Percentiles rank a stretch among this genome's conserved stretches.
These are phyloP conservation scores for Drosophila fuyamai DNA, from an alignment of 1,140 invertebrate species.

Conservation along the genomic window DNA sequence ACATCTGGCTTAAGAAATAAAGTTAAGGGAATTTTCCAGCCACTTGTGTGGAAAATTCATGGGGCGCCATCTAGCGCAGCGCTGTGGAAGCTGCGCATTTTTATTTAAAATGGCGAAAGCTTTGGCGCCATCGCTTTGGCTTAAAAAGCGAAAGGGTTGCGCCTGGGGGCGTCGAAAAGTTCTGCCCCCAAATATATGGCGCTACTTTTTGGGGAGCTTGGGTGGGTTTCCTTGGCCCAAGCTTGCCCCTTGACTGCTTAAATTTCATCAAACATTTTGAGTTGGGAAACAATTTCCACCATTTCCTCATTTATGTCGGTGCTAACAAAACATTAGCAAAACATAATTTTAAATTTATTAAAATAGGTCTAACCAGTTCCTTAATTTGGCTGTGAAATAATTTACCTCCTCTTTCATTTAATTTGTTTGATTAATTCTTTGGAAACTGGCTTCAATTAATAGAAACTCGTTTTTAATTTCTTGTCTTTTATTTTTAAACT, in stretches of 20 bases:
- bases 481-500: too few relatives aligned
- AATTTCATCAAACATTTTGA: neutral
- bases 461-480: too few relatives aligned
- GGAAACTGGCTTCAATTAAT: too few relatives aligned
- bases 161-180: conserved; percentile 34
- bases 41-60: neutral
- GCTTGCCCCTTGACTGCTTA: neutral
- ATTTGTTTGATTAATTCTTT: too few relatives aligned
- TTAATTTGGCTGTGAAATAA: too few relatives aligned
- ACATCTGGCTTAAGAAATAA: too few relatives aligned
- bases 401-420: too few relatives aligned
- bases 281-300: too few relatives aligned
- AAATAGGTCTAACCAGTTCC: too few relatives aligned
- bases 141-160: conserved; percentile 81
- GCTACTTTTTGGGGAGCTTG: conserved; percentile 21
- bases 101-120: conserved; percentile 81
- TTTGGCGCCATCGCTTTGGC: conserved; percentile 72
- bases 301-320: too few relatives aligned
- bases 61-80: conserved; percentile 52
- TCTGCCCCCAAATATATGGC: conserved; percentile 13
- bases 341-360: too few relatives aligned
- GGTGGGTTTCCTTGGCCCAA: neutral
- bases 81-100: conserved; percentile 51
- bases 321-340: too few relatives aligned
- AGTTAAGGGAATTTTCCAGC: neutral